Conservation (phyloP, 2,113 vertebrate genomes). For the Murina feae region DNA sequence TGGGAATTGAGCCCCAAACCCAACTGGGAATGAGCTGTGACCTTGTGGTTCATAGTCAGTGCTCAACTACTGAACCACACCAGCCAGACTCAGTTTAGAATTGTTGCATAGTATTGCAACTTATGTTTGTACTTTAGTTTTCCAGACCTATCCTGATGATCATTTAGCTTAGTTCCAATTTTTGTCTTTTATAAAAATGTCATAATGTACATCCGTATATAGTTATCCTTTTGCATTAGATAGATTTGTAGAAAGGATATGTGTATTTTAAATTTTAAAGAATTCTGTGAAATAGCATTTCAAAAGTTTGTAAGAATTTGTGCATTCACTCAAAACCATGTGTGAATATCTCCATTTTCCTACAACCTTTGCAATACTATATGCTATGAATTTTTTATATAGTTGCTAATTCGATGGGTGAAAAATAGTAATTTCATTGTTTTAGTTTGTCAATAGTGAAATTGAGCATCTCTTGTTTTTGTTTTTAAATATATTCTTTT, state of each 20-base stretch:
- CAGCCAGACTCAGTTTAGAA: no score
- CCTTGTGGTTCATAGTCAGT: no score
- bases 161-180: background rate
- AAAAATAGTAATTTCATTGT: conserved; percentile 36
- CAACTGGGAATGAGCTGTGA: no score
- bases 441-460: conserved; percentile 14
- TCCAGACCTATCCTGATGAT: background rate
- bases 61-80: no score
- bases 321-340: background rate
- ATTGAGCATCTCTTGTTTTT: background rate
- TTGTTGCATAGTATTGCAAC: background rate
- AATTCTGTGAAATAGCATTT: background rate
- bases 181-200: background rate
- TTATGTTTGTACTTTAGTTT: background rate
- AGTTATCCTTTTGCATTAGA: background rate
- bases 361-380: background rate
- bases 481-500: no score
- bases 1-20: no score
- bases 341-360: background rate
- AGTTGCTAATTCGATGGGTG: background rate
- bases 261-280: conserved; percentile 29
- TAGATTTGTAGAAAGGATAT: background rate
- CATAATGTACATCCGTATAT: background rate
- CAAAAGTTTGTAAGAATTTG: background rate
- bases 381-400: background rate